Percentiles rank a stretch among this genome's conserved stretches.
Conservation (phyloP, 2,113 vertebrate genomes). For the Struthidea cinerea region DNA sequence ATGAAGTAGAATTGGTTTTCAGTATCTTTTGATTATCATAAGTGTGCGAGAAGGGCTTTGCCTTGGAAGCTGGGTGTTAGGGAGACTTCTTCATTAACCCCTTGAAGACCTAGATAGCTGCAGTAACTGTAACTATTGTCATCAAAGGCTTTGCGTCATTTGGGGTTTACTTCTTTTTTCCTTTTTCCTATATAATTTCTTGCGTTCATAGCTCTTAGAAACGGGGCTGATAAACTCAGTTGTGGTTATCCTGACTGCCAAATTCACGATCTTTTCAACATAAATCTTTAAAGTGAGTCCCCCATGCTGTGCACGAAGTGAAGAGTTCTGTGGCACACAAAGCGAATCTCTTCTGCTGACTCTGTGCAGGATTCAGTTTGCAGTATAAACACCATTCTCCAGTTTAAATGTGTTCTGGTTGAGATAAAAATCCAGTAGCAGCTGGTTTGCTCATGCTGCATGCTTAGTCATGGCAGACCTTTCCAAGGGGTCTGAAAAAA, state of each 20-base stretch:
- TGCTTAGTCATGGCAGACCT: constrained; percentile 64
- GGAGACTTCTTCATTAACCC: constrained; percentile 37
- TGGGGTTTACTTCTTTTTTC: background rate
- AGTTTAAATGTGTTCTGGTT: constrained; percentile 61
- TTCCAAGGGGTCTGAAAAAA: constrained; percentile 46
- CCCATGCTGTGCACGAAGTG: background rate
- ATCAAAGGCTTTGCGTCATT: background rate
- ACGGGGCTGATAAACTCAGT: background rate
- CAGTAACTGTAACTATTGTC: background rate
- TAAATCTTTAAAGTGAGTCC: background rate
- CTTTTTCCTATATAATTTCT: background rate
- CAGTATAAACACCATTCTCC: constrained; percentile 46
- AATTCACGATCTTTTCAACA: background rate
- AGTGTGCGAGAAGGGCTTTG: background rate
- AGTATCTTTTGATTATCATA: constrained; percentile 42
- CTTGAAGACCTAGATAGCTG: background rate
- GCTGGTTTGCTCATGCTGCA: constrained; percentile 14
- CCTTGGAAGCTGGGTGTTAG: background rate
- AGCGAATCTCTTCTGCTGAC: constrained; percentile 37
- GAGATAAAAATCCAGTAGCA: constrained; percentile 52
- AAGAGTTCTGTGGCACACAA: background rate
- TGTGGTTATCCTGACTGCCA: background rate
- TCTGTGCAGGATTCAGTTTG: constrained; percentile 44
- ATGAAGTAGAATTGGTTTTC: constrained; percentile 39
- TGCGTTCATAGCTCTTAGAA: background rate